Conservation (phyloP, 2,888 invertebrate genomes). For the Andrena haemorrhoa region DNA sequence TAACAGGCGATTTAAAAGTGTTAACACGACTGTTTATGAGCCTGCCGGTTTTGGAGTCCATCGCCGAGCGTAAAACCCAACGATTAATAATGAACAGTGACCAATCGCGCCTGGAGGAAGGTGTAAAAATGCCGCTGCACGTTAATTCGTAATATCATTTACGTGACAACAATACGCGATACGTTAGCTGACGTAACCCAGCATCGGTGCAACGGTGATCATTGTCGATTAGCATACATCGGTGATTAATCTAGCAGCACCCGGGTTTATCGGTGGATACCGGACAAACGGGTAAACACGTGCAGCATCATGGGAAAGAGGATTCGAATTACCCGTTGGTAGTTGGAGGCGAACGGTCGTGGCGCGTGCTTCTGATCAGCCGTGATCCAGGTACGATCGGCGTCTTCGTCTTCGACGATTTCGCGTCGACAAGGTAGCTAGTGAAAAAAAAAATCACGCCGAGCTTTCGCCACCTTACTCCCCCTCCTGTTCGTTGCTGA, state of each 20-base stretch:
- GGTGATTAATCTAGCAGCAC: conserved; percentile 59
- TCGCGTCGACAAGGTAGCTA: not conserved
- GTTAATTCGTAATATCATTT: conserved; percentile 34
- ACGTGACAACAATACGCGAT: conserved; percentile 29
- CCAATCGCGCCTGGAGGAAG: not conserved
- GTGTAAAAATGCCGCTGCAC: not conserved
- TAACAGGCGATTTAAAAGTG: not conserved
- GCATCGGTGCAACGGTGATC: conserved; percentile 46
- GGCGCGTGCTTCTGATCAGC: conserved; percentile 45
- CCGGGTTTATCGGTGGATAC: conserved; percentile 58
- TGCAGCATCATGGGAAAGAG: conserved; percentile 59
- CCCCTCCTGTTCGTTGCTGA: not conserved
- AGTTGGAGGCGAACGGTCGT: conserved; percentile 58
- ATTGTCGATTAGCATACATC: conserved; percentile 70
- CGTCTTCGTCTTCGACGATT: not conserved
- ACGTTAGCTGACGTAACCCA: conserved; percentile 57
- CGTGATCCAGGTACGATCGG: conserved; percentile 32
- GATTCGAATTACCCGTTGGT: conserved; percentile 47
- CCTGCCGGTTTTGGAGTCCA: conserved; percentile 2
- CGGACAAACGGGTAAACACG: conserved; percentile 67
- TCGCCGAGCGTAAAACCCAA: conserved; percentile 16
- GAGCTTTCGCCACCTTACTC: not conserved
- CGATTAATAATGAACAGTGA: conserved; percentile 31
- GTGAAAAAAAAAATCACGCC: not conserved
- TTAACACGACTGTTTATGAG: not conserved